A percentile compares a stretch with the other conserved stretches of the same genome.
Evolutionary conservation across 2,113 vertebrate genomes (phyloP).

Genomic region (Pristiophorus japonicus): DNA sequence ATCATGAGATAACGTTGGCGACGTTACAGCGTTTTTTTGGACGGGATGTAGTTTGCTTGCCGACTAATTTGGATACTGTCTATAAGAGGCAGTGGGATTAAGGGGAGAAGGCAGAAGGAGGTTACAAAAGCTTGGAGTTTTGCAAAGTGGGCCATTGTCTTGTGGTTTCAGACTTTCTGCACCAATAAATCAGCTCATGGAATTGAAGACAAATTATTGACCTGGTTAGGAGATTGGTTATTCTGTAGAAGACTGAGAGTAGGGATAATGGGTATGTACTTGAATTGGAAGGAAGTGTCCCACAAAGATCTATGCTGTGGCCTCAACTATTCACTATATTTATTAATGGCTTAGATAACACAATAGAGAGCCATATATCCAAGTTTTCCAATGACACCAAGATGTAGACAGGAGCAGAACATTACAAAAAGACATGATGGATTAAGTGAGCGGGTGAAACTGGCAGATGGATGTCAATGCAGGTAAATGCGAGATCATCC

Average conservation of each 20-base stretch:
- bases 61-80: not conserved
- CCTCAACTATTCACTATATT: not conserved
- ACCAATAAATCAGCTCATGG: not conserved
- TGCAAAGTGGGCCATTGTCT: not conserved
- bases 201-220: not conserved
- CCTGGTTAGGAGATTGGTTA: too few relatives aligned
- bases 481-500: not conserved
- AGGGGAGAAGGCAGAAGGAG: not conserved
- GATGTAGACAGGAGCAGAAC: not conserved
- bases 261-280: not conserved
- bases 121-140: not conserved
- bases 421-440: not conserved
- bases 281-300: not conserved
- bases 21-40: not conserved
- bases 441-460: not conserved
- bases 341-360: not conserved
- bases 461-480: not conserved
- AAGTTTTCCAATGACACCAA: not conserved
- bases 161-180: not conserved
- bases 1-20: not conserved
- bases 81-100: not conserved
- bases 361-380: too few relatives aligned
- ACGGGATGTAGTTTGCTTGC: not conserved
- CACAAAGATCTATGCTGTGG: not conserved
- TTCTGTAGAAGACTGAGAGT: not conserved